Base-by-base conservation (phyloP, 1,140 invertebrate genomes). In the Odontomachus brunneus region DNA sequence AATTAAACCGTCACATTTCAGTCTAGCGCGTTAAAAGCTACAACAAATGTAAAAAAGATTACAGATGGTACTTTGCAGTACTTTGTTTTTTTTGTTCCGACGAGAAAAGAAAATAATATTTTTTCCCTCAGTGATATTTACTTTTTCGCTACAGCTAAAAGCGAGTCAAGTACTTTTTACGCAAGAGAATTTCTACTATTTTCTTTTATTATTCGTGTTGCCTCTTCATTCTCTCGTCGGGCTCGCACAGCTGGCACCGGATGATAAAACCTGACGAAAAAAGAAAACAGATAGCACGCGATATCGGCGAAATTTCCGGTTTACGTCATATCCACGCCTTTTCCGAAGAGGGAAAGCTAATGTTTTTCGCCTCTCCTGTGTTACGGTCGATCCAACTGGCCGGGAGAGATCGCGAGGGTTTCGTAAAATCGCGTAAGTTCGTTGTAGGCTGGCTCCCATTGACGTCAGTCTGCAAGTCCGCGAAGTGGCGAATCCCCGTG, bases 391-490 rank as follows among this genome's bases (percentile, higher is more conserved):
- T 55, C 67, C 53, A n/a, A 19, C 29, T 12, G 3, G 48, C 29
- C 26, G 33, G 24, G 57, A 24, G 51, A 55, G 57, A 85, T 76
- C 81, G 59, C 44, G 7, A n/a, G 48, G 38, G 53, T 75, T 86
- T 82, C 53, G 55, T 59, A 55, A 83, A 86, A 83, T 86, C 82
- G 85, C 67, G 82, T 59, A 83, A 87, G 74, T 59, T 78, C 48
- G 60, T 75, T 12, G 57, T 72, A 85, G 87, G 80, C 72, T 73
- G 80, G 57, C 67, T 78, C 73, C 74, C 84, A 88, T 89, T 89
- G 87, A 88, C 87, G 86, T 89, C 87, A 89, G 29, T 51, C 78
- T 84, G 74, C 84, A 84, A 88, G 85, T 65, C 66, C 57, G 59
- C 24, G 24, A 66, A 84, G 78, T 87, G 65, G 72, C 86, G 87